Evolutionary conservation across 2,797 vertebrate genomes (phyloP), one percentile per base, ranked within the genome.

Genomic region (Philypnodon macrostomus): DNA sequence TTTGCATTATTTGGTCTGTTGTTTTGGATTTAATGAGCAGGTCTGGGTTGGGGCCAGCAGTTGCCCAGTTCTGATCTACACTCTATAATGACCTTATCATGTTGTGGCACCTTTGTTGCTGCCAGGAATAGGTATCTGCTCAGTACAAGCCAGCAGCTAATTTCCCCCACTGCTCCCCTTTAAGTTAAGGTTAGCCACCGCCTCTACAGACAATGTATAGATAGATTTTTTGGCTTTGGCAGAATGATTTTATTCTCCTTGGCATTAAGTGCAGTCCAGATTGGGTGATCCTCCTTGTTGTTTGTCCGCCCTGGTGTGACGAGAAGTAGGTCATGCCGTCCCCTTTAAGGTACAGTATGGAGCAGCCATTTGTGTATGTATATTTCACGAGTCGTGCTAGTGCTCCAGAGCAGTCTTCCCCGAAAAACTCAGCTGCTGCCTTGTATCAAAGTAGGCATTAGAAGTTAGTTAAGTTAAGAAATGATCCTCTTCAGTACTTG

Each of bases 241-340:
- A 10, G 27, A 29, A 3, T 29, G 27, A 29, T 3, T 10, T 12
- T 8, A 29, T 11, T 35, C 5, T 42, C 16, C 29, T 48, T n/a
- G 8, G 37, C 48, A 18, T 50, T n/a, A 49, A 48, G 21, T 50
- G 44, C 26, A n/a, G 8, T 37, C 44, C 31, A 35, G 27, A 35
- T 29, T 42, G 12, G n/a, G 11, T 9, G 13, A 23, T 23, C n/a
- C 40, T 35, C 39, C 33, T 37, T 33, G 33, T 37, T 40, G 30
- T 36, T 24, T 21, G 16, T 31, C 16, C 31, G 51, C 46, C 56
- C 19, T 56, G 42, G 42, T 19, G 66, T 65, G 67, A 67, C 66
- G 59, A 55, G 38, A 84, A 83, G 27, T 78, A 67, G 73, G 63
- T 75, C 60, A 64, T 35, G 39, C 57, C 40, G 31, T 63, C 33